Evolutionary conservation across 2,888 invertebrate genomes (phyloP).

Genomic region (Cetonia aurata): DNA sequence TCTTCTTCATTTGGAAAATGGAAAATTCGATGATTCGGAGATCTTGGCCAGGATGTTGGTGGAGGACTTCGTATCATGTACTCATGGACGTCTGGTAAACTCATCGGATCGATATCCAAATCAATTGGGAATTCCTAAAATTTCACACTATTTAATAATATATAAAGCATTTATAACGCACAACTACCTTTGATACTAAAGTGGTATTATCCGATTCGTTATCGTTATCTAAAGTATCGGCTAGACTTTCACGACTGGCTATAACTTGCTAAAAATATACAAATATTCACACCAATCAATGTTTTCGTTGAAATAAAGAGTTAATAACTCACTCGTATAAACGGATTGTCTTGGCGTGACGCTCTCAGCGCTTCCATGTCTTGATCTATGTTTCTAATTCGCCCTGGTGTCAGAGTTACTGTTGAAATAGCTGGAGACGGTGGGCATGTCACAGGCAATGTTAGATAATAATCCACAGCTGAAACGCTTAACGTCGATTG

Average conservation of each 20-base stretch:
- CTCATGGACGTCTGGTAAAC: slow-evolving; percentile 83
- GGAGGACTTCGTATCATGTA: slow-evolving; percentile 87
- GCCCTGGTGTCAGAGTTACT: slow-evolving; percentile 78
- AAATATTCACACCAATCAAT: slow-evolving; percentile 33
- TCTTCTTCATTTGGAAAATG: slow-evolving; percentile 70
- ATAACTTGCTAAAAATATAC: slow-evolving; percentile 75
- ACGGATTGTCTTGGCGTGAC: slow-evolving; percentile 88
- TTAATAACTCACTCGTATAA: slow-evolving; percentile 74
- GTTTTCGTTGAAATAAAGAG: background rate
- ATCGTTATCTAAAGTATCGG: slow-evolving; percentile 77
- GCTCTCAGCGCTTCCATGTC: slow-evolving; percentile 87
- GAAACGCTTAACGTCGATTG: slow-evolving; percentile 65
- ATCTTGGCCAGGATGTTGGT: slow-evolving; percentile 80
- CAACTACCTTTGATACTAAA: slow-evolving; percentile 79
- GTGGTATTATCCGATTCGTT: slow-evolving; percentile 83
- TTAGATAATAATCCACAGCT: slow-evolving; percentile 63
- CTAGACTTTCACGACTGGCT: slow-evolving; percentile 84
- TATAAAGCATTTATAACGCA: slow-evolving; percentile 17
- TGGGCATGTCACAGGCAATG: slow-evolving; percentile 61
- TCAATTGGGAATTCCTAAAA: slow-evolving; percentile 68
- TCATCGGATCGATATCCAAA: slow-evolving; percentile 78
- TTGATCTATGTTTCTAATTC: slow-evolving; percentile 83
- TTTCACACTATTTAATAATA: slow-evolving; percentile 14
- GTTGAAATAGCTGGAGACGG: slow-evolving; percentile 74
- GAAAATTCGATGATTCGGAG: slow-evolving; percentile 70